A percentile compares a stretch with the other conserved stretches of the same genome.
Evolutionary conservation across 2,113 vertebrate genomes (phyloP).

Genomic region (Syngnathus floridae): DNA sequence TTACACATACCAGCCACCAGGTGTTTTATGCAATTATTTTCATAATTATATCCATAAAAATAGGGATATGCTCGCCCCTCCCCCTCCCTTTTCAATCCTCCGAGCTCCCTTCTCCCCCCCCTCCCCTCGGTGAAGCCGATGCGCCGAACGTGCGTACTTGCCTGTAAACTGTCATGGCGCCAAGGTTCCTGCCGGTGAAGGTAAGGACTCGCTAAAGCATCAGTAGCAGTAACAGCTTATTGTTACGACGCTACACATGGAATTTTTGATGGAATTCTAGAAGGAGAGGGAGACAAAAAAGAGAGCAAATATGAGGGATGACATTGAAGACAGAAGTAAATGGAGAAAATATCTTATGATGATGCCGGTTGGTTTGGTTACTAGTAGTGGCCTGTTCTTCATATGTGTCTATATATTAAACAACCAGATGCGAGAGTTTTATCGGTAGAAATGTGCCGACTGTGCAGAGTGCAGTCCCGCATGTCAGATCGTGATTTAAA

Average conservation of each 20-base stretch:
- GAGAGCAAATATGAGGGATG: slow-evolving; percentile 33
- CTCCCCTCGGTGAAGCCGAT: neutral
- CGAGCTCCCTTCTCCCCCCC: neutral
- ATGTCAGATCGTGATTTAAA: slow-evolving; percentile 27
- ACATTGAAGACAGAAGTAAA: slow-evolving; percentile 65
- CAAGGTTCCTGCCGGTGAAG: slow-evolving; percentile 70
- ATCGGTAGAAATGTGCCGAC: neutral
- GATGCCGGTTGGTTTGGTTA: slow-evolving; percentile 20
- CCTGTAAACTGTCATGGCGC: slow-evolving; percentile 66
- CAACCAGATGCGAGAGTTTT: neutral
- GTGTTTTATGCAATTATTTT: neutral
- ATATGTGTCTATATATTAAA: neutral
- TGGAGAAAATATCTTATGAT: slow-evolving; percentile 2
- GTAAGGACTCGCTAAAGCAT: slow-evolving; percentile 61
- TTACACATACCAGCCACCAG: neutral
- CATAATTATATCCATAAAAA: neutral
- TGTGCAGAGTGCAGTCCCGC: neutral
- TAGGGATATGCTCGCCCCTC: slow-evolving; percentile 28
- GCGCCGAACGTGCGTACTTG: slow-evolving; percentile 22
- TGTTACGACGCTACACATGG: neutral
- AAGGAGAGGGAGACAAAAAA: neutral
- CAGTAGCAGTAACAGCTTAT: slow-evolving; percentile 2
- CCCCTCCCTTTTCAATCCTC: slow-evolving; percentile 7
- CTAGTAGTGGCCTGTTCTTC: neutral
- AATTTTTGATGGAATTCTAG: neutral